Conservation (phyloP, 2,797 vertebrate species). For the Lophura swinhoii region DNA sequence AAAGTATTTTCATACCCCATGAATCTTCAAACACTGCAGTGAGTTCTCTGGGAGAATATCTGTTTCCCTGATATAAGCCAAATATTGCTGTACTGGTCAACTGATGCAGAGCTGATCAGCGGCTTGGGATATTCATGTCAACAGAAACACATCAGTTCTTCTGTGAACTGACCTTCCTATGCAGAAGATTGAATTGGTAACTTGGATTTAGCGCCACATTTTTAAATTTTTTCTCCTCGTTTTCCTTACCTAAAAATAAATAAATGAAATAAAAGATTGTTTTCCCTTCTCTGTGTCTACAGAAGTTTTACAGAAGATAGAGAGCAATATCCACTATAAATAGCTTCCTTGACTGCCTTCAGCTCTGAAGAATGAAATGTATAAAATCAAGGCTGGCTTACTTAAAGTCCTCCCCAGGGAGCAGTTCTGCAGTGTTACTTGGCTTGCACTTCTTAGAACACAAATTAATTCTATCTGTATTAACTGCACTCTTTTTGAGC, state of each 20-base stretch:
- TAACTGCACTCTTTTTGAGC: background rate
- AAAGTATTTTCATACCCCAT: background rate
- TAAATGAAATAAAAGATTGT: background rate
- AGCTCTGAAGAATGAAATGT: slow-evolving; percentile 24
- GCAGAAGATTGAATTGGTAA: background rate
- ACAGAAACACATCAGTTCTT: background rate
- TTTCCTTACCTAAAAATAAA: background rate
- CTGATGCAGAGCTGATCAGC: background rate
- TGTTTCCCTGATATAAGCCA: background rate
- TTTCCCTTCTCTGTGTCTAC: background rate
- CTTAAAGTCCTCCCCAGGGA: slow-evolving; percentile 17
- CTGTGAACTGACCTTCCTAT: background rate
- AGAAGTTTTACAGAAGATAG: background rate
- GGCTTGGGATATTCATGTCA: background rate
- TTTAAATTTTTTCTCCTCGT: background rate
- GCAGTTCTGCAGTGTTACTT: background rate
- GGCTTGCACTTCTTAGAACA: slow-evolving; percentile 3
- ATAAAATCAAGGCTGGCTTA: slow-evolving; percentile 30
- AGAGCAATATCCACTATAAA: background rate
- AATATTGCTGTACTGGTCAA: background rate
- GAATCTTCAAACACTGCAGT: background rate
- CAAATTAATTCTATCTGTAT: slow-evolving; percentile 29
- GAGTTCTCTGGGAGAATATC: background rate
- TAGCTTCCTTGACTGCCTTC: background rate
- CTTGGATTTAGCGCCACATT: background rate